These are phyloP conservation scores for Danio tinwini DNA, from an alignment of 2,797 vertebrate species.

Conservation along the genomic window DNA sequence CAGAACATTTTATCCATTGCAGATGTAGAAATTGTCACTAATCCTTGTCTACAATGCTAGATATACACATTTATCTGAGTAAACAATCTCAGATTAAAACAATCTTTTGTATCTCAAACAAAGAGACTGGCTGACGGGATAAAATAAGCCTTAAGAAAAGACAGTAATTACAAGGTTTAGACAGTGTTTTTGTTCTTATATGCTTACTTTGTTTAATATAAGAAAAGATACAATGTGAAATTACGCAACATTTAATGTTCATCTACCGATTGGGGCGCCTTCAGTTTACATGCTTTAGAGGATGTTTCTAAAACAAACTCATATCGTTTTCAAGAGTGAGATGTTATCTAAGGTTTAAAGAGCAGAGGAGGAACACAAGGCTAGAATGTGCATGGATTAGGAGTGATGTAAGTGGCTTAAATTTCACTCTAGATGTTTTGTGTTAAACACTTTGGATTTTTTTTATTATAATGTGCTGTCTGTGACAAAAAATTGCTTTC, in stretches of 20 bases:
- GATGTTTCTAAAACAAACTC: constrained; percentile 22
- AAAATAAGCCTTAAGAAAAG: neutral
- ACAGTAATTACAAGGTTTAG: constrained; percentile 2
- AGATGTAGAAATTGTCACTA: constrained; percentile 30
- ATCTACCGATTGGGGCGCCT: no score
- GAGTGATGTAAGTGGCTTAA: neutral
- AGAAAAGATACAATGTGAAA: neutral
- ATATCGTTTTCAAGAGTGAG: constrained; percentile 22
- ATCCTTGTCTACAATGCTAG: neutral
- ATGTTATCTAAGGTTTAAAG: constrained; percentile 21
- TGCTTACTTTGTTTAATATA: constrained; percentile 6
- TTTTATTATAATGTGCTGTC: no score
- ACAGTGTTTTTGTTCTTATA: neutral
- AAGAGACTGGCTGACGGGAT: neutral
- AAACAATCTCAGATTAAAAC: constrained; percentile 15
- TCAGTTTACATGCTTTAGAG: neutral
- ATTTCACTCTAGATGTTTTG: neutral
- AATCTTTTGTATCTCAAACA: neutral
- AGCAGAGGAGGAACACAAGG: neutral
- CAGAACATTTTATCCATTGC: constrained; percentile 24
- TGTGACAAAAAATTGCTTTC: neutral
- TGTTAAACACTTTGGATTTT: no score
- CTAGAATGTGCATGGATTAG: neutral
- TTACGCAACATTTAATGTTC: no score
- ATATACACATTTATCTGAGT: constrained; percentile 18